Evolutionary conservation across 2,888 invertebrate species (phyloP).

Genomic region (Agrotis exclamationis): DNA sequence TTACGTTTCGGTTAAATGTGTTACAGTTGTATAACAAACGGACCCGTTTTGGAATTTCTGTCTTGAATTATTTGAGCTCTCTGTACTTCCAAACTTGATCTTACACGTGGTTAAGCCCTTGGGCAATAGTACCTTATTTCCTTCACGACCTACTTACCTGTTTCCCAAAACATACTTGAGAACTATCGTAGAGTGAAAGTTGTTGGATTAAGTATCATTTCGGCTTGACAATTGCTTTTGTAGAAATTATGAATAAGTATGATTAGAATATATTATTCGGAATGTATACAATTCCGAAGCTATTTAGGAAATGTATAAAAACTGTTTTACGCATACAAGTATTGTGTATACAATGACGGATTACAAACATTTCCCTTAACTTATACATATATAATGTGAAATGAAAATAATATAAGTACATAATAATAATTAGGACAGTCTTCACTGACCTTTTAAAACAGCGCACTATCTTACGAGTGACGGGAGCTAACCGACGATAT

Average conservation of each 20-base stretch:
- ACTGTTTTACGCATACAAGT: too few species aligned
- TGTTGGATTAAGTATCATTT: too few species aligned
- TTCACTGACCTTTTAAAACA: constrained; percentile 47
- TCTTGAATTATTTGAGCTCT: constrained; percentile 1
- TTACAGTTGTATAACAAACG: neutral
- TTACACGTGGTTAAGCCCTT: neutral
- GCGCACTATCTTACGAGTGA: constrained; percentile 34
- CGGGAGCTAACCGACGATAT: constrained; percentile 67
- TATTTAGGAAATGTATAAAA: too few species aligned
- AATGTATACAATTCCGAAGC: too few species aligned
- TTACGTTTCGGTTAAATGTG: neutral
- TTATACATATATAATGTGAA: neutral
- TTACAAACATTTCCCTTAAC: too few species aligned
- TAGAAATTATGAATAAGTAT: too few species aligned
- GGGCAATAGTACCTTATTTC: neutral
- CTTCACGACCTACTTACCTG: neutral
- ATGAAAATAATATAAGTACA: neutral
- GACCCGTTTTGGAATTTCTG: neutral
- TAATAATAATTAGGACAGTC: constrained; percentile 17
- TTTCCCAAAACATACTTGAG: neutral
- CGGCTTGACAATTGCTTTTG: too few species aligned
- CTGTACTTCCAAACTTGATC: neutral
- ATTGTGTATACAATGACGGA: too few species aligned
- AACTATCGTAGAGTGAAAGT: too few species aligned
- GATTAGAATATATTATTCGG: too few species aligned